Percentiles rank a stretch among this genome's conserved stretches.
Conservation (phyloP, 2,113 vertebrate species). For the Zapus hudsonius region DNA sequence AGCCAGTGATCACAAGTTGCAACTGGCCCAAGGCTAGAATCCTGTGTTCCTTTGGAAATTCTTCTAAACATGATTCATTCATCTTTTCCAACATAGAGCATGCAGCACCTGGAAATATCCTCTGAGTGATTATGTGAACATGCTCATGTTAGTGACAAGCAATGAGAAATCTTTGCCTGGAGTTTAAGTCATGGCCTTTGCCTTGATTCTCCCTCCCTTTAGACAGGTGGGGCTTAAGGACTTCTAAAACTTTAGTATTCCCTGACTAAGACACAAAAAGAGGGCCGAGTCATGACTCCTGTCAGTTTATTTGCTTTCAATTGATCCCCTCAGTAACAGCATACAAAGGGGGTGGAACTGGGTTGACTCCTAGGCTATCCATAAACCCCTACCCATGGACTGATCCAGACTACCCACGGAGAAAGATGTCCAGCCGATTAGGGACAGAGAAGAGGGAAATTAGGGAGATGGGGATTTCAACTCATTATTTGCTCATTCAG, state of each 20-base stretch:
- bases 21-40: not conserved
- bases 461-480: too few species aligned
- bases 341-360: too few species aligned
- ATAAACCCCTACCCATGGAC: too few species aligned
- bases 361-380: too few species aligned
- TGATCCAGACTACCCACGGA: too few species aligned
- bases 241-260: not conserved
- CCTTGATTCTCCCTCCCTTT: not conserved
- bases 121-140: not conserved
- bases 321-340: too few species aligned
- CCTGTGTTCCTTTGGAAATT: not conserved
- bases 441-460: too few species aligned
- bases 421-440: too few species aligned
- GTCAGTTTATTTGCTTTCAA: not conserved
- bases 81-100: not conserved
- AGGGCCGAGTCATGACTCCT: not conserved
- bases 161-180: not conserved
- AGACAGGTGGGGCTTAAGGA: not conserved
- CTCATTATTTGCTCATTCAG: too few species aligned
- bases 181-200: not conserved
- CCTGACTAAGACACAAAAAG: not conserved
- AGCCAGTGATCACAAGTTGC: not conserved
- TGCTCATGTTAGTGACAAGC: not conserved
- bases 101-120: not conserved
- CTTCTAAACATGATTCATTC: not conserved